Evolutionary conservation across 2,888 invertebrate species (phyloP).

Genomic region (Carpatolechia fugitivella): DNA sequence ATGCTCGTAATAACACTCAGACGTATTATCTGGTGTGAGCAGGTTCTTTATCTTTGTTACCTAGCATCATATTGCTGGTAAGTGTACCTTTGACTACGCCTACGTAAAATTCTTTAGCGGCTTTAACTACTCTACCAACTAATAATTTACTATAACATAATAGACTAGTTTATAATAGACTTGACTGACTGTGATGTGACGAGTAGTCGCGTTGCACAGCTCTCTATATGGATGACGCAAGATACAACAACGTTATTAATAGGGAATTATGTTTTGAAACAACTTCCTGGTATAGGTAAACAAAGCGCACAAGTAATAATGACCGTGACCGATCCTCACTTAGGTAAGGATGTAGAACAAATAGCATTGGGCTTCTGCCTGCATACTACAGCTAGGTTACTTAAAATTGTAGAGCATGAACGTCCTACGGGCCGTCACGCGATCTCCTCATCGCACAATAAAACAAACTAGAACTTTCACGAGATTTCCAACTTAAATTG

Average conservation of each 20-base stretch:
- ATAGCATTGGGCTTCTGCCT: no score
- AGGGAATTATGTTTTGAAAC: conserved; percentile 42
- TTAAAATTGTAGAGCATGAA: background rate
- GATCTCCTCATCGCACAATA: conserved; percentile 4
- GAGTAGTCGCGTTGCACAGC: conserved; percentile 17
- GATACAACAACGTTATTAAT: conserved; percentile 31
- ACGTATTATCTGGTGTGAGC: conserved; percentile 25
- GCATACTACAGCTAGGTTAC: background rate
- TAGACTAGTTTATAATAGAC: background rate
- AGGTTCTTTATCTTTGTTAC: conserved; percentile 2
- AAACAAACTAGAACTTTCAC: conserved; percentile 36
- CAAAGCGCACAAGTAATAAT: conserved; percentile 28
- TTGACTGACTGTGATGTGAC: conserved; percentile 13
- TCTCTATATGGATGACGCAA: conserved; percentile 31
- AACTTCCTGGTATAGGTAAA: conserved; percentile 42
- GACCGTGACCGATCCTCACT: conserved; percentile 32
- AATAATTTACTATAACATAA: conserved; percentile 1
- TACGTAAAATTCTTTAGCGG: conserved; percentile 6
- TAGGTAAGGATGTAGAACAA: background rate
- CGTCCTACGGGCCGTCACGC: background rate
- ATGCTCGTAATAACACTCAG: conserved; percentile 28
- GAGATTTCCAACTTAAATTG: conserved; percentile 45
- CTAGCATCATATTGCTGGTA: background rate
- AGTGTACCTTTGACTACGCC: conserved; percentile 2
- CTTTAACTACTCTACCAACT: background rate